These are phyloP conservation scores for Scortum barcoo DNA, from an alignment of 2,113 vertebrate species.

Conservation along the genomic window DNA sequence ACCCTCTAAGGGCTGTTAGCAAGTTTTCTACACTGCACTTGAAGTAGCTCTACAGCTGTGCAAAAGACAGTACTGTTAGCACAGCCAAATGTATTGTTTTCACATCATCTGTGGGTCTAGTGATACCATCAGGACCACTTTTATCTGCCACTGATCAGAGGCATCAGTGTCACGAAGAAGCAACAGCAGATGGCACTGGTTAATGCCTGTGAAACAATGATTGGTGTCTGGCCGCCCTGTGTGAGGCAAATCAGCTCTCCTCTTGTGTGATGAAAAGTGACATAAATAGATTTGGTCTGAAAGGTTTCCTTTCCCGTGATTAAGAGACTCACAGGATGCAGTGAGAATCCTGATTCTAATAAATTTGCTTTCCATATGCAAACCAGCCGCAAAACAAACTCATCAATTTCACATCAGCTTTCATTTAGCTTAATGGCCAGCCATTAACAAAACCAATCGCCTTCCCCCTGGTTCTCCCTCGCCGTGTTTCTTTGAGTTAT, in stretches of 20 bases:
- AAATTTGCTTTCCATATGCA: slow-evolving; percentile 73
- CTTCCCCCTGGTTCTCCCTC: slow-evolving; percentile 39
- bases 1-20: neutral
- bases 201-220: slow-evolving; percentile 46
- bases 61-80: neutral
- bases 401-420: slow-evolving; percentile 77
- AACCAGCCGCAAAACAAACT: slow-evolving; percentile 72
- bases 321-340: slow-evolving; percentile 55
- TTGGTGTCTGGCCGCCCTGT: slow-evolving; percentile 32
- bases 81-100: slow-evolving; percentile 6
- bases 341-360: slow-evolving; percentile 59
- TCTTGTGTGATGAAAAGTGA: slow-evolving; percentile 64
- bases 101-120: slow-evolving; percentile 2
- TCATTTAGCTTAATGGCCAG: slow-evolving; percentile 74
- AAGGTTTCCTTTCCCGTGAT: slow-evolving; percentile 70
- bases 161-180: neutral
- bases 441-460: slow-evolving; percentile 72
- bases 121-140: slow-evolving; percentile 9
- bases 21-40: neutral
- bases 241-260: slow-evolving; percentile 60
- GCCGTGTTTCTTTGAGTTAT: slow-evolving; percentile 39
- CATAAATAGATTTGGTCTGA: slow-evolving; percentile 67
- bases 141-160: slow-evolving; percentile 26
- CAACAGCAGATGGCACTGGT: slow-evolving; percentile 40
- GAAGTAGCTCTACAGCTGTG: slow-evolving; percentile 10